Percentiles rank a stretch among this genome's conserved stretches.
phyloP scores from a whole-genome alignment of 1,140 invertebrate genomes.

The Ruditapes philippinarum region DNA sequence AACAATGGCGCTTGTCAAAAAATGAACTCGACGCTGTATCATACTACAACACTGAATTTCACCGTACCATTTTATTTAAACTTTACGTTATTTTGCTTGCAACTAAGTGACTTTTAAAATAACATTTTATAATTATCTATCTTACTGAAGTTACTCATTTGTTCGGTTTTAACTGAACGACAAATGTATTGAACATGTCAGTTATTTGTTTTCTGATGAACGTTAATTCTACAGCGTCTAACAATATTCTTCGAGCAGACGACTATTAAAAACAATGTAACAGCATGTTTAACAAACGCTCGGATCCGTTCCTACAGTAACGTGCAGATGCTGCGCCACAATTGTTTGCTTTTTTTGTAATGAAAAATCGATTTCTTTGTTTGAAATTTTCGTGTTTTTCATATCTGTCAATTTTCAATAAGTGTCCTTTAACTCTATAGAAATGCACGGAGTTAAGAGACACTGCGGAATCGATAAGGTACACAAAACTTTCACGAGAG shows the following conservation, averaged over 20 bases:
- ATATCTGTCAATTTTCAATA: slow-evolving; percentile 62
- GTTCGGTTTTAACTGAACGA: no score
- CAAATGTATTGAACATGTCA: no score
- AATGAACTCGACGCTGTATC: no score
- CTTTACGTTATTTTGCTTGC: no score
- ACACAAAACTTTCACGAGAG: not conserved
- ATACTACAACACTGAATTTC: no score
- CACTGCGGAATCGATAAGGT: slow-evolving; percentile 25
- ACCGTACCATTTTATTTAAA: no score
- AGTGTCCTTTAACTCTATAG: slow-evolving; percentile 31
- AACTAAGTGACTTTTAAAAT: no score
- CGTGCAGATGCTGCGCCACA: slow-evolving; percentile 12
- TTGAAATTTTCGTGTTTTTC: slow-evolving; percentile 36
- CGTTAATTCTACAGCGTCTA: not conserved
- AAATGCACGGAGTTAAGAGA: slow-evolving; percentile 34
- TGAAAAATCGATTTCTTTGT: slow-evolving; percentile 62
- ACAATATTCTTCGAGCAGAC: slow-evolving; percentile 4
- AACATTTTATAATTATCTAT: no score
- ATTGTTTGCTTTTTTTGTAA: slow-evolving; percentile 31
- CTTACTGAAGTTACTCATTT: no score
- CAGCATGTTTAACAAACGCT: slow-evolving; percentile 14
- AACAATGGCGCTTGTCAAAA: no score
- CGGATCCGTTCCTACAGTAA: not conserved
- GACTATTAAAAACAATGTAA: slow-evolving; percentile 21
- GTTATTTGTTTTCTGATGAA: not conserved